Evolutionary conservation across 2,797 vertebrate species (phyloP).

Genomic region (Eulemur rubriventer): DNA sequence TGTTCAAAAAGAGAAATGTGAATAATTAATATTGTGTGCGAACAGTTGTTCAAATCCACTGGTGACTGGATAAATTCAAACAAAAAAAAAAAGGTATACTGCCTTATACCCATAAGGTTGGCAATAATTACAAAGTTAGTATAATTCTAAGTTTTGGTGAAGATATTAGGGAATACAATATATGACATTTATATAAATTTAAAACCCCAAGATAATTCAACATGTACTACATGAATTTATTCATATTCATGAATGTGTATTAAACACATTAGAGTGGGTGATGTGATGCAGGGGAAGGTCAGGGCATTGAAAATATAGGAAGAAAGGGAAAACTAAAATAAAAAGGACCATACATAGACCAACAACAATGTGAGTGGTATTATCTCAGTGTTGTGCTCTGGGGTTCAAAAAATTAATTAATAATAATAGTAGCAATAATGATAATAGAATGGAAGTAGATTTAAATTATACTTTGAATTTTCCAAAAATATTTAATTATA

Average conservation of each 20-base stretch:
- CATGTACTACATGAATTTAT: neutral
- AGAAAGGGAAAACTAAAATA: neutral
- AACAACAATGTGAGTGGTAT: neutral
- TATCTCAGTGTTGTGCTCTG: neutral
- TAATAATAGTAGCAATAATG: neutral
- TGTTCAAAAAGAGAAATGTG: neutral
- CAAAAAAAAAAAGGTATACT: neutral
- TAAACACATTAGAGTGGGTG: neutral
- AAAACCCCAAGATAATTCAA: neutral
- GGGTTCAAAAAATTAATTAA: neutral
- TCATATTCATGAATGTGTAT: neutral
- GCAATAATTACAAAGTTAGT: neutral
- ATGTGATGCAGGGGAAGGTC: neutral
- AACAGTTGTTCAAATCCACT: neutral
- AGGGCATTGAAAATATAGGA: neutral
- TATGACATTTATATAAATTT: neutral
- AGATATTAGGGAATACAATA: neutral
- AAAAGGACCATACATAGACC: neutral
- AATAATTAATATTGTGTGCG: neutral
- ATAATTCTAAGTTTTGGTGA: neutral
- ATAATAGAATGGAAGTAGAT: neutral
- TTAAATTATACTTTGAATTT: constrained; percentile 1
- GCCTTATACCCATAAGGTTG: neutral
- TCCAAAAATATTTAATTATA: neutral
- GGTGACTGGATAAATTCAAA: neutral